A percentile compares a stretch with the other conserved stretches of the same genome.
Conservation (phyloP, 2,888 invertebrate species). For the Pandemis corylana region DNA sequence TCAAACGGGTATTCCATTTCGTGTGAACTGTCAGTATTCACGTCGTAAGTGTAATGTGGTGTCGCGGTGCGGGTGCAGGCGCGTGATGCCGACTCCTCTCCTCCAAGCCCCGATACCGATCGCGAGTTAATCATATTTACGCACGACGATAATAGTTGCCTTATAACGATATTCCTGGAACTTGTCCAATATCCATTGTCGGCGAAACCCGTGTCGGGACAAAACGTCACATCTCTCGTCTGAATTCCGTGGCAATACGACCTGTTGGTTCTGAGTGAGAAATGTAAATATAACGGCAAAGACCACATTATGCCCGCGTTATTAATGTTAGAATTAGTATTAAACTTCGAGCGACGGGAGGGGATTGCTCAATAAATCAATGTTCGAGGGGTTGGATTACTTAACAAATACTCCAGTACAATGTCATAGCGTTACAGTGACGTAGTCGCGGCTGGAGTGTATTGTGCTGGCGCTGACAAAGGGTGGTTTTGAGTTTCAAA, state of each 20-base stretch:
- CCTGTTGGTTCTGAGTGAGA: not conserved
- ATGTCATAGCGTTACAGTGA: not conserved
- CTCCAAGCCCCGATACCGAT: conserved; percentile 3
- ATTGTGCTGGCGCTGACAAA: not conserved
- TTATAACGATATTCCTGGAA: conserved; percentile 27
- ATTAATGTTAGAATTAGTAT: conserved; percentile 34
- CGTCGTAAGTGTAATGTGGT: not conserved
- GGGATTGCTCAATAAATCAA: conserved; percentile 30
- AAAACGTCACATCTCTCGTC: not conserved
- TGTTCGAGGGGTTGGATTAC: not conserved
- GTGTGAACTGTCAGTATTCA: not conserved
- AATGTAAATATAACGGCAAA: conserved; percentile 37
- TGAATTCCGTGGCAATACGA: not conserved
- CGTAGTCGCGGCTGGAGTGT: not conserved
- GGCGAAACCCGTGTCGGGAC: not conserved
- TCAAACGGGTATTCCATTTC: not conserved
- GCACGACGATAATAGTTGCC: conserved; percentile 16
- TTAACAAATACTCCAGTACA: not conserved
- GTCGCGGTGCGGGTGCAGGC: not conserved
- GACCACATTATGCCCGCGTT: conserved; percentile 32
- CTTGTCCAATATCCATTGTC: conserved; percentile 28
- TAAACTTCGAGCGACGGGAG: conserved; percentile 22
- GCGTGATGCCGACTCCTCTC: not conserved
- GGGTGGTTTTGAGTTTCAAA: not conserved
- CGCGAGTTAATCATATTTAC: conserved; percentile 31